These are phyloP conservation scores for Gyrodactylus salaris DNA, from an alignment of 1,140 invertebrate species.

Conservation along the genomic window DNA sequence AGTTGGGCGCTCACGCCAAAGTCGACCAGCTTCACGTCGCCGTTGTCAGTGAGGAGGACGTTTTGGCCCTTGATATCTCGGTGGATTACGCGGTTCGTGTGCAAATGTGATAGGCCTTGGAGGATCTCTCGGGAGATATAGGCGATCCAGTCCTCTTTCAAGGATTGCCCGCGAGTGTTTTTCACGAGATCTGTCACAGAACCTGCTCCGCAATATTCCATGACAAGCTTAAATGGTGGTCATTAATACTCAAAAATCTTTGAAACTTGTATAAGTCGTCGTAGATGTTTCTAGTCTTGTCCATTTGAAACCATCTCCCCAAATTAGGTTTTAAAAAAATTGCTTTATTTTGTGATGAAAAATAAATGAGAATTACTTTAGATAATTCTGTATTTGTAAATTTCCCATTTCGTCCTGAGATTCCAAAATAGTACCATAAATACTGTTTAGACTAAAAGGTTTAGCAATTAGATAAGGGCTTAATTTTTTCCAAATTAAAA, in stretches of 20 bases:
- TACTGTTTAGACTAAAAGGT: no score
- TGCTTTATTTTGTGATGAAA: no score
- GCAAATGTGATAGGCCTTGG: constrained; percentile 30
- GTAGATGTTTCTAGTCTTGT: no score
- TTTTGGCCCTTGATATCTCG: constrained; percentile 99
- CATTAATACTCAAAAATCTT: background rate
- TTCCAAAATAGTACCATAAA: no score
- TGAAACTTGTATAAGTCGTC: background rate
- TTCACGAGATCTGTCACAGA: constrained; percentile 96
- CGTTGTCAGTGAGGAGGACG: constrained; percentile 89
- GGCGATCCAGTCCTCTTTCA: constrained; percentile 94
- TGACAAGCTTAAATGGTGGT: constrained; percentile 35
- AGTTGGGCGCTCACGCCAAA: constrained; percentile 97
- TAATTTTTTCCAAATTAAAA: no score
- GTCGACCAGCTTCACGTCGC: constrained; percentile 94
- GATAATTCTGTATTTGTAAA: no score
- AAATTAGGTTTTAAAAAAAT: background rate
- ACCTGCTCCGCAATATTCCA: constrained; percentile 98
- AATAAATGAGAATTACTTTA: no score
- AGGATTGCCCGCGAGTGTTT: constrained; percentile 27
- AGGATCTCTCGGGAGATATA: constrained; percentile 55
- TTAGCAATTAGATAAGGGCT: no score
- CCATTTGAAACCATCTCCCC: no score
- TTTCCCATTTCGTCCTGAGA: no score
- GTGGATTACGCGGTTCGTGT: constrained; percentile 95